Evolutionary conservation across 2,797 vertebrate genomes (phyloP).

Genomic region (Cuniculus paca): DNA sequence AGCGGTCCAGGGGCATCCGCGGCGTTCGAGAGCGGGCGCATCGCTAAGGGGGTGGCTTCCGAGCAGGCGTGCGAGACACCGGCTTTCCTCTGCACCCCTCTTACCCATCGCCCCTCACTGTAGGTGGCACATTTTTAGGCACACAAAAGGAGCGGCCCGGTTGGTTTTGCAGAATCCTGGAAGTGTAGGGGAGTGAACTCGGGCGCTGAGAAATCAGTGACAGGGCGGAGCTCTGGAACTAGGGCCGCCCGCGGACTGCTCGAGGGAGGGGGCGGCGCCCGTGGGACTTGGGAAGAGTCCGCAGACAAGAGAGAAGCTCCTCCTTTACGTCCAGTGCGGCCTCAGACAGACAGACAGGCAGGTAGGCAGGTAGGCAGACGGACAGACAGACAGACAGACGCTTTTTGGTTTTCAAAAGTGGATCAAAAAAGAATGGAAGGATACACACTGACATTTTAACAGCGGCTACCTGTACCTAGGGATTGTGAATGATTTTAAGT

Average conservation of each 20-base stretch:
- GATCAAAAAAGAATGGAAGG: conserved; percentile 13
- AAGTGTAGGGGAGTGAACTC: neutral
- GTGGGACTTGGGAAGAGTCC: neutral
- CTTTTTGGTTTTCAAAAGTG: neutral
- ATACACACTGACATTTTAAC: conserved; percentile 13
- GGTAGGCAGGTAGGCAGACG: neutral
- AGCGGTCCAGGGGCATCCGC: neutral
- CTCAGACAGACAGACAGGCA: neutral
- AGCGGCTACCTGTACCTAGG: neutral
- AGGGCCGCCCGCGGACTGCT: neutral
- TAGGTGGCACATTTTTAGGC: neutral
- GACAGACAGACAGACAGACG: neutral
- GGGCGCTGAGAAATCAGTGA: neutral
- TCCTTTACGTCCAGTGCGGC: neutral
- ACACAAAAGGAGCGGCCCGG: neutral
- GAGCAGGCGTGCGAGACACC: neutral
- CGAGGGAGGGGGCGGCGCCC: neutral
- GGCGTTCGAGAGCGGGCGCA: neutral
- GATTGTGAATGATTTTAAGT: neutral
- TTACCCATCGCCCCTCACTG: neutral
- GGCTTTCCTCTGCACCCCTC: neutral
- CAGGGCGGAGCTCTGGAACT: neutral
- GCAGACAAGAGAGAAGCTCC: neutral
- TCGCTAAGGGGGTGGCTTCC: neutral
- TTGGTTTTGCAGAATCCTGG: neutral